phyloP scores from a whole-genome alignment of 2,888 invertebrate genomes.

The Ennomos erosarius region DNA sequence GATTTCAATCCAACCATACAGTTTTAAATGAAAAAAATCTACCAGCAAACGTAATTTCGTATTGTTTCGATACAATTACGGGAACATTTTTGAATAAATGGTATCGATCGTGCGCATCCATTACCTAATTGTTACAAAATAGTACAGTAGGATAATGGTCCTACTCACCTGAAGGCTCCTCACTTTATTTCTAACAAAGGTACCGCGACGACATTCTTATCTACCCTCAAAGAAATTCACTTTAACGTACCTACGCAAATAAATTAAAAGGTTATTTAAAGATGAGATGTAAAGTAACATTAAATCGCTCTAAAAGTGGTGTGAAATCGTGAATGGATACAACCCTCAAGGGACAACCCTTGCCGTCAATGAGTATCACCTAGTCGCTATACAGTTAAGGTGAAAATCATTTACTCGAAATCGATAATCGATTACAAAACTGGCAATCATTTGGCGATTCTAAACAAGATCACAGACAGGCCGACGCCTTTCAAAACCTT shows the following conservation, averaged over 20 bases:
- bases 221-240: too few relatives aligned
- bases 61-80: too few relatives aligned
- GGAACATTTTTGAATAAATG: too few relatives aligned
- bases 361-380: constrained; percentile 54
- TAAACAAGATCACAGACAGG: constrained; percentile 53
- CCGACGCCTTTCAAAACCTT: constrained; percentile 58
- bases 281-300: constrained; percentile 54
- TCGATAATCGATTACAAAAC: constrained; percentile 45
- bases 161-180: too few relatives aligned
- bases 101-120: too few relatives aligned
- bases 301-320: constrained; percentile 57
- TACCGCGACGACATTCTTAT: too few relatives aligned
- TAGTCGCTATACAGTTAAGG: constrained; percentile 39
- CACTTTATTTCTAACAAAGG: too few relatives aligned
- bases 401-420: constrained; percentile 32
- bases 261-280: constrained; percentile 16
- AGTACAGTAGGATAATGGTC: too few relatives aligned
- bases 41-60: too few relatives aligned
- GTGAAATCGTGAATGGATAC: constrained; percentile 62
- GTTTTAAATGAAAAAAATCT: too few relatives aligned
- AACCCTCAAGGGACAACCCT: constrained; percentile 46
- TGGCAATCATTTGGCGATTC: constrained; percentile 43
- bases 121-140: too few relatives aligned
- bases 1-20: too few relatives aligned
- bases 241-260: background rate